Base-by-base conservation (phyloP, 30 jellyfish, hydroid and myxozoan species). In the Pelagia noctiluca region DNA sequence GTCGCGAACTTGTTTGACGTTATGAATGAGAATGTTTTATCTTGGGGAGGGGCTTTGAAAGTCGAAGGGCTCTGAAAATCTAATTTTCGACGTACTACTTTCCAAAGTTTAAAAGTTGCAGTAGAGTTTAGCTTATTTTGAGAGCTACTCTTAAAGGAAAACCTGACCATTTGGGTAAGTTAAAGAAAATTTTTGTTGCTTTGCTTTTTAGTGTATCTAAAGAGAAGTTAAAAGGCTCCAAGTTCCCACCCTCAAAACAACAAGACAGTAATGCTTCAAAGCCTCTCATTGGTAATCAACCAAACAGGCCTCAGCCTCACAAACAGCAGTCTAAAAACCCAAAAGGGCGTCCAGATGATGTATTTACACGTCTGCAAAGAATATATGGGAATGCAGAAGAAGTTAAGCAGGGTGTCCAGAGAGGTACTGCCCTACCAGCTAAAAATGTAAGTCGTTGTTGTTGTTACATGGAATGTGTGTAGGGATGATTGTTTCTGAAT, bases 311-410 rank as follows among this genome's bases (percentile, higher is more conserved):
- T 35, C 61, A 21, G 62, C 49, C 62, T 22, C 78, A 73, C 11
- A 81, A 81, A 34, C 47, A n/a, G 35, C 80, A 70, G 31, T 28
- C 21, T 21, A 24, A 31, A 8, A 28, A 52, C 31, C 80, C 50
- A 67, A 68, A 60, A 54, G 23, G 62, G 28, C 92, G 63, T 1
- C 80, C 18, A 35, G 86, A 67, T 11, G 80, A 75, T 22, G 74
- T 82, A 8, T 69, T 82, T 42, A 31, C 85, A 1, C 84, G 85
- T 2, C 34, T 82, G 61, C 92, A 82, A 37, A 81, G 62, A 21
- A 29, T 82, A 0, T 82, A 82, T 28, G 86, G 92, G 35, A 71
- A 70, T 7, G 10, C 85, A 35, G 92, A 82, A 50, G 82, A 46
- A 38, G 8, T 19, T n/a, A n/a, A n/a, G 21, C 68, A 52, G 26